Percentiles rank a stretch among this genome's conserved stretches.
phyloP scores from a whole-genome alignment of 2,797 vertebrate genomes.

The Coracias cyanogaster region DNA sequence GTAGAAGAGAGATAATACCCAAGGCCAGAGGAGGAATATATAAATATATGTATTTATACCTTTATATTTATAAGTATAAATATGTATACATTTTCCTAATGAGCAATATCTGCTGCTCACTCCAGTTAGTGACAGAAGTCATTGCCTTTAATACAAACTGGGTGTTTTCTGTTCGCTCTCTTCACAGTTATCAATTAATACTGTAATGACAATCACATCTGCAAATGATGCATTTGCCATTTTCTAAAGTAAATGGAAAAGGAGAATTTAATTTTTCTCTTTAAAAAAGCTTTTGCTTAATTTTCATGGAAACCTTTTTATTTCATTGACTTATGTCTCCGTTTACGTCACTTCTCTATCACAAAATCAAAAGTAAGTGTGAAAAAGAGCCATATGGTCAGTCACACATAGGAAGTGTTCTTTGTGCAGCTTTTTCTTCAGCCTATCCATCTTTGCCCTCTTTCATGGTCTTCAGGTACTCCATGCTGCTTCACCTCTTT shows the following conservation, averaged over 20 bases:
- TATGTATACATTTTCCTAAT: background rate
- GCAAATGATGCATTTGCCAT: background rate
- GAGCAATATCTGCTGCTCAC: slow-evolving; percentile 2
- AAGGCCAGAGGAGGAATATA: background rate
- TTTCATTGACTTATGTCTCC: background rate
- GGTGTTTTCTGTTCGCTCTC: background rate
- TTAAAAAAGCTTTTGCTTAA: background rate
- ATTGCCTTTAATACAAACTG: background rate
- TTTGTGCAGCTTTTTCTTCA: background rate
- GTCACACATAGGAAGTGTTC: background rate
- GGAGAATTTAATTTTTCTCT: background rate
- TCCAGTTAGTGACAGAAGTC: slow-evolving; percentile 24
- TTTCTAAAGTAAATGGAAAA: background rate
- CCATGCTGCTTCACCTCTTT: background rate
- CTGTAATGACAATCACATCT: background rate
- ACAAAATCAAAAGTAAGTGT: background rate
- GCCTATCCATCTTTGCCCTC: background rate
- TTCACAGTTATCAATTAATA: background rate
- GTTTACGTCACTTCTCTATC: background rate
- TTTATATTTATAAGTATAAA: background rate
- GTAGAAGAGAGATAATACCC: background rate
- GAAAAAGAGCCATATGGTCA: background rate
- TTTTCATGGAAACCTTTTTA: background rate
- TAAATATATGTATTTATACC: background rate
- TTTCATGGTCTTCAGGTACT: background rate